Evolutionary conservation across 2,888 invertebrate species (phyloP).

Genomic region (Drosophila fulvimacula): DNA sequence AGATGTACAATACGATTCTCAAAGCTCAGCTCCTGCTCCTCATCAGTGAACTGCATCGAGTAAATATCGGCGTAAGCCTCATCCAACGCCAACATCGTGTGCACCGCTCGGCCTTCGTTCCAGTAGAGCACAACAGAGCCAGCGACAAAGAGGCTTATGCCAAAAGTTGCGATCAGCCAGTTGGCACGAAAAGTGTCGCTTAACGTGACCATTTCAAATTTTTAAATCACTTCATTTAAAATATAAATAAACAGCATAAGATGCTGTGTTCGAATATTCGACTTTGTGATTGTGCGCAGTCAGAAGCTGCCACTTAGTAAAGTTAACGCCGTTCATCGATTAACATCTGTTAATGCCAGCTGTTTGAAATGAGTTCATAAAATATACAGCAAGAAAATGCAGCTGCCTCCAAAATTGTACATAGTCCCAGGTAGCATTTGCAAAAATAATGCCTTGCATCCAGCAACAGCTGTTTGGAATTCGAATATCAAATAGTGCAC

Average conservation of each 20-base stretch:
- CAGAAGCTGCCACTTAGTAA: slow-evolving; percentile 16
- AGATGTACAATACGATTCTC: slow-evolving; percentile 92
- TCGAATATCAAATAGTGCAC: not conserved
- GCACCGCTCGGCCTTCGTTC: slow-evolving; percentile 94
- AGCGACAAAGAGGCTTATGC: slow-evolving; percentile 87
- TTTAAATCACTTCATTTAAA: slow-evolving; percentile 23
- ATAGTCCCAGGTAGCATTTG: too few relatives aligned
- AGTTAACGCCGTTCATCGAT: slow-evolving; percentile 14
- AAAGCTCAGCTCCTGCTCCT: slow-evolving; percentile 89
- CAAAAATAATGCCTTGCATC: not conserved
- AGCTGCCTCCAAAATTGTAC: too few relatives aligned
- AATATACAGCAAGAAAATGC: not conserved
- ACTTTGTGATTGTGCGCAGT: slow-evolving; percentile 11
- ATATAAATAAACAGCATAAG: slow-evolving; percentile 21
- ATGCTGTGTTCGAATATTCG: slow-evolving; percentile 17
- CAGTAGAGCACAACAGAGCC: slow-evolving; percentile 91
- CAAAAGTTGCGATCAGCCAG: slow-evolving; percentile 90
- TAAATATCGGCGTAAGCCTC: slow-evolving; percentile 88
- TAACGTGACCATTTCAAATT: slow-evolving; percentile 63
- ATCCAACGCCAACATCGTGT: slow-evolving; percentile 91
- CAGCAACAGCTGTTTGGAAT: not conserved
- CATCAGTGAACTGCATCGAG: slow-evolving; percentile 87
- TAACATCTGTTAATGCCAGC: slow-evolving; percentile 10
- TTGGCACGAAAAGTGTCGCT: slow-evolving; percentile 80
- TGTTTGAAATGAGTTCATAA: slow-evolving; percentile 8